phyloP scores from a whole-genome alignment of 2,797 vertebrate genomes.

The Smutsia temminckii region DNA sequence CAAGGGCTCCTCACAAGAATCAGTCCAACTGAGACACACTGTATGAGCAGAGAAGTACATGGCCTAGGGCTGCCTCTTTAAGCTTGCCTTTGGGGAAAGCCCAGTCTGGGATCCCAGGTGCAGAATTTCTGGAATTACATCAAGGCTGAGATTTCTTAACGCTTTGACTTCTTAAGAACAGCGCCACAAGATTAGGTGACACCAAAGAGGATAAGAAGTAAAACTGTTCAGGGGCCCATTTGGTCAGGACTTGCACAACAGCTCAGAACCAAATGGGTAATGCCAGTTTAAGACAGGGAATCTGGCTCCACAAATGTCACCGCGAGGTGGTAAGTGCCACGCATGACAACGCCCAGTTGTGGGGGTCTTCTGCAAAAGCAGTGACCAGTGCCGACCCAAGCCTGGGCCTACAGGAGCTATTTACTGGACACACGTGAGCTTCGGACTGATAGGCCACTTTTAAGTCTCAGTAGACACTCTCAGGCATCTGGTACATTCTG shows the following conservation, averaged over 20 bases:
- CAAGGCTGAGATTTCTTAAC: not conserved
- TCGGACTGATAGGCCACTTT: not conserved
- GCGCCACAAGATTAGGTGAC: not conserved
- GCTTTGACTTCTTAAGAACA: not conserved
- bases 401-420: not conserved
- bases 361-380: too few species aligned
- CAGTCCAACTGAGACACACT: not conserved
- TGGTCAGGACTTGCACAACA: not conserved
- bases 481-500: not conserved
- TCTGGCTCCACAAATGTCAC: not conserved
- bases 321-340: not conserved
- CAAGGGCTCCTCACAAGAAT: fast-evolving
- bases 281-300: not conserved
- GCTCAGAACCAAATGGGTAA: not conserved
- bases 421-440: not conserved
- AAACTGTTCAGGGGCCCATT: not conserved
- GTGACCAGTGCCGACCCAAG: not conserved
- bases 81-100: not conserved
- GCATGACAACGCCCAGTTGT: fast-evolving
- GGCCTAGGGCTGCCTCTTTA: not conserved
- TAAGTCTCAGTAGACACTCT: not conserved
- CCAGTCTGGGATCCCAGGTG: not conserved
- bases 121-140: not conserved
- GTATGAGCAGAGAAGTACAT: not conserved
- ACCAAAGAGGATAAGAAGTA: not conserved